These are phyloP conservation scores for Eulimnadia texana DNA, from an alignment of 1,140 invertebrate genomes.

Conservation along the genomic window DNA sequence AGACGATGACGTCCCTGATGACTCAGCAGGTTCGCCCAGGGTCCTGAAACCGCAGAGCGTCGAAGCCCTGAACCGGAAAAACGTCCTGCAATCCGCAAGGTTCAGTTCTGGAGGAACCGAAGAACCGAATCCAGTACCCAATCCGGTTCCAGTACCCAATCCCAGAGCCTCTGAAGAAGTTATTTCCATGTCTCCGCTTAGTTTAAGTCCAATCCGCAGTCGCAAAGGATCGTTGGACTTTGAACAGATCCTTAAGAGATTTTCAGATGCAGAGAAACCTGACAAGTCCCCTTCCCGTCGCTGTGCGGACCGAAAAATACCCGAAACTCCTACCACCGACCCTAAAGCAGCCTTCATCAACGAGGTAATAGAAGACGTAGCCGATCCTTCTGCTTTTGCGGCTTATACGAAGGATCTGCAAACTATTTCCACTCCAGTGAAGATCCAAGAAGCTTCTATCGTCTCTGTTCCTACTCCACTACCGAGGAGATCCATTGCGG, in stretches of 20 bases:
- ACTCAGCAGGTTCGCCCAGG: conserved; percentile 23
- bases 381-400: background rate
- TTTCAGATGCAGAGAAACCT: background rate
- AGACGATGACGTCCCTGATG: background rate
- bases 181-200: background rate
- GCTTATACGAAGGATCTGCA: background rate
- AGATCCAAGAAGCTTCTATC: background rate
- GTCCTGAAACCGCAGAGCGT: conserved; percentile 60
- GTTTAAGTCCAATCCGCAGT: background rate
- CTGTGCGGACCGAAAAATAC: too few species aligned
- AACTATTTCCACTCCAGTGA: background rate
- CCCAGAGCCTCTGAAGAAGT: background rate
- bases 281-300: background rate
- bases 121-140: background rate
- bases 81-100: conserved; percentile 67
- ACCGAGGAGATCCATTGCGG: background rate
- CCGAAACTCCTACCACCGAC: background rate
- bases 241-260: background rate
- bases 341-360: background rate
- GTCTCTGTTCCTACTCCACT: background rate
- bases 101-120: conserved; percentile 47
- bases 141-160: background rate
- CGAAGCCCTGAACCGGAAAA: conserved; percentile 67
- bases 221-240: background rate
- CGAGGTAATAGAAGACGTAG: background rate